Evolutionary conservation across 2,888 invertebrate species (phyloP), one percentile per base, ranked within the genome.

Genomic region (Eupeodes luniger): DNA sequence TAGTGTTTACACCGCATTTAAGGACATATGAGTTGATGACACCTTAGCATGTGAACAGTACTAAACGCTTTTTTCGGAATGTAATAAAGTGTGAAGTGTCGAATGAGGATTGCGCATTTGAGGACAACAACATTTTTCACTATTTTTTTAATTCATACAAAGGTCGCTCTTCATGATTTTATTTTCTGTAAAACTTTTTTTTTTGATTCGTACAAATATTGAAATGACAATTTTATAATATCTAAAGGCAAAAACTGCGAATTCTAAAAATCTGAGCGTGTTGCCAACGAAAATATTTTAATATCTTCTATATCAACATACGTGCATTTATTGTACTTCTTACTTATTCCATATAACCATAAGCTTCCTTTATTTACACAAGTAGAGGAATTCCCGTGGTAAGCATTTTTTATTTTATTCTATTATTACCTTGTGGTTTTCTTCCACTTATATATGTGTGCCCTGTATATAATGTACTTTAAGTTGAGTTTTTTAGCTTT

Each of bases 351-450:
- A 4, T 14, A 59, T 14, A 59, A 59, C 74, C n/a, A n/a, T n/a
- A 47, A 49, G 57, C 6, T 40, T 16, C 16, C 14, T 40, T 5
- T 74, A 40, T 70, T 80, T 59, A 51, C 55, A 72, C 64, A 70
- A 53, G 81, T 74, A 77, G 61, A 81, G 62, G 74, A 81, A 85
- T 85, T 81, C 49, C 70, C 72, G n/a, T 66, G 70, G 12, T 40
- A 66, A 44, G 72, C 51, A 72, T 75, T 67, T 61, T 80, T 59
- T 53, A 62, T 59, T 47, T 10, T 11, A 2, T n/a, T 61, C 62
- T 40, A 53, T 76, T 34, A 47, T 40, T 57, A 14, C 69, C 34
- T 70, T 16, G 51, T 40, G 14, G 51, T 40, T 40, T 59, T 36
- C 59, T 61, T 36, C 12, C 27, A 66, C n/a, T 59, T 53, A 4